These are phyloP conservation scores for Magallana angulata DNA, from an alignment of 1,140 invertebrate genomes.

Conservation along the genomic window DNA sequence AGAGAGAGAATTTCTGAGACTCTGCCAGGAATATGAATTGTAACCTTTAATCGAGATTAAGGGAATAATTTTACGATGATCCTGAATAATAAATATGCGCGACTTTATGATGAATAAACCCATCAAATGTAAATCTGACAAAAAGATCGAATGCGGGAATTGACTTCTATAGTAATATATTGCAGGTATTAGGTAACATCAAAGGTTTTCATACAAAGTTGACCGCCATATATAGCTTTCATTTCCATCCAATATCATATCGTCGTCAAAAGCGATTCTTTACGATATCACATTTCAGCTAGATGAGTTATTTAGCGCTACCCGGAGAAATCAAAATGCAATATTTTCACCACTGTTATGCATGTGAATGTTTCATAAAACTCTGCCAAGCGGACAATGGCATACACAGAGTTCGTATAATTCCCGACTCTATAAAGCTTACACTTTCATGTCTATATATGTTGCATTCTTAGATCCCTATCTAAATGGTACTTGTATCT, in stretches of 20 bases:
- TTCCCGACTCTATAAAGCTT: no score
- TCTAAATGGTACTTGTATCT: no score
- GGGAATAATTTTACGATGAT: slow-evolving; percentile 34
- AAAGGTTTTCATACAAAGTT: slow-evolving; percentile 3
- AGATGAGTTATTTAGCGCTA: slow-evolving; percentile 10
- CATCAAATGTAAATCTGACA: slow-evolving; percentile 30
- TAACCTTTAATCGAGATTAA: neutral
- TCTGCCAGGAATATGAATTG: neutral
- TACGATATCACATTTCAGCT: slow-evolving; percentile 20
- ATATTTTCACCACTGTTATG: slow-evolving; percentile 8
- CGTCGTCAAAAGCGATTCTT: slow-evolving; percentile 6
- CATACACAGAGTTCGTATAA: neutral
- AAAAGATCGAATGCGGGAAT: slow-evolving; percentile 29
- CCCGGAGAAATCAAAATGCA: slow-evolving; percentile 12
- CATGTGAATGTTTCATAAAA: slow-evolving; percentile 21
- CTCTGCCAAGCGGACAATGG: neutral
- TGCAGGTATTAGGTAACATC: slow-evolving; percentile 33
- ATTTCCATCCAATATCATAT: slow-evolving; percentile 34
- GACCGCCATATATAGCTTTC: neutral
- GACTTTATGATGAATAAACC: slow-evolving; percentile 28
- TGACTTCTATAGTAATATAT: slow-evolving; percentile 22
- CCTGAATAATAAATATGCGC: slow-evolving; percentile 7
- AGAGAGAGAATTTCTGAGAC: neutral
- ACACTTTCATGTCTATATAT: no score
- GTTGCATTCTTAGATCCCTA: no score